Percentiles rank a stretch among this genome's conserved stretches.
Evolutionary conservation across 2,113 vertebrate species (phyloP).

Genomic region (Promerops cafer): DNA sequence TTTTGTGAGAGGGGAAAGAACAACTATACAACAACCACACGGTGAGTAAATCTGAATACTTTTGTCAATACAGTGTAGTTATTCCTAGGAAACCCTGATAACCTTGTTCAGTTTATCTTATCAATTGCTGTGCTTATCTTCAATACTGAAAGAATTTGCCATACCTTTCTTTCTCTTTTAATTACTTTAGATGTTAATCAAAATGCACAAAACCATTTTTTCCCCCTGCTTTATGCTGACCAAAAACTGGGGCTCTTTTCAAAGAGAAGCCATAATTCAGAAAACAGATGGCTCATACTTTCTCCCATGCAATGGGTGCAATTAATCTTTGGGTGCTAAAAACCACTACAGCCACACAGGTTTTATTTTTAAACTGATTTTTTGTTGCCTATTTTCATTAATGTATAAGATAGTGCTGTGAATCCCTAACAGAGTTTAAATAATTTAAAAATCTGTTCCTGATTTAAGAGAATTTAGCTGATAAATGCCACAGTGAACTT

Average conservation of each 20-base stretch:
- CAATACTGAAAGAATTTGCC: background rate
- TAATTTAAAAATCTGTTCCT: background rate
- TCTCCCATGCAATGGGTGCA: background rate
- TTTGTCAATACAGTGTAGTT: background rate
- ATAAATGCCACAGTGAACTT: background rate
- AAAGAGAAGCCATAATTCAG: background rate
- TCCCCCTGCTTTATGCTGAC: background rate
- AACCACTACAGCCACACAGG: background rate
- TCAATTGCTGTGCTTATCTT: background rate
- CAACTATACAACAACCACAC: accelerated
- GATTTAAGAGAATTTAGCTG: background rate
- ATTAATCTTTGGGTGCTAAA: background rate
- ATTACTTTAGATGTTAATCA: background rate
- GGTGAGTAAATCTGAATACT: background rate
- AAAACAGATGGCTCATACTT: background rate
- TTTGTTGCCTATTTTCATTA: background rate
- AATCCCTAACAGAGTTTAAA: background rate
- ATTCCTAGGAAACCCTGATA: background rate
- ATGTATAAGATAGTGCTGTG: background rate
- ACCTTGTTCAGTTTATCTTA: background rate
- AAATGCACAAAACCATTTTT: background rate
- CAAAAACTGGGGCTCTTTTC: background rate
- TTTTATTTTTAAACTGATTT: background rate
- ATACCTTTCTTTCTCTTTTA: background rate
- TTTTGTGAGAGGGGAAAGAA: background rate